These are phyloP conservation scores for Arothron firmamentum DNA, from an alignment of 2,113 vertebrate genomes.

Conservation along the genomic window DNA sequence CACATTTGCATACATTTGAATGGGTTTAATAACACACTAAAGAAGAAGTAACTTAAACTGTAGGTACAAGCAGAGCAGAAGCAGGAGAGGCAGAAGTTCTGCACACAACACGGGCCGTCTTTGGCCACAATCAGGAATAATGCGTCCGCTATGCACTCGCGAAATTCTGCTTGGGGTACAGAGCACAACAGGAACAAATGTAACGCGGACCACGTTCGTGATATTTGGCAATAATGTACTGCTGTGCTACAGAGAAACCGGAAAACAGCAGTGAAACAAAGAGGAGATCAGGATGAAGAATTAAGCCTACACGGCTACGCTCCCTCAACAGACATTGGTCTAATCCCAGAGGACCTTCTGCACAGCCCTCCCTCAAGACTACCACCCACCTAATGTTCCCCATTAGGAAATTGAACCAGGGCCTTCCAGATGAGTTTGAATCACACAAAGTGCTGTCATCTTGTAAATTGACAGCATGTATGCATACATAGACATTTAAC, in stretches of 20 bases:
- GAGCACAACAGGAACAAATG: slow-evolving; percentile 23
- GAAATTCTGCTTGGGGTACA: slow-evolving; percentile 37
- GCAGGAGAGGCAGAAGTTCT: slow-evolving; percentile 20
- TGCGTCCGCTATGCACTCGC: slow-evolving; percentile 27
- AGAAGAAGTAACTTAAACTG: slow-evolving; percentile 39
- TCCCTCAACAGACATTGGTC: slow-evolving; percentile 34
- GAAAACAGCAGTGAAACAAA: slow-evolving; percentile 25
- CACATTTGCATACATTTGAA: slow-evolving; percentile 67
- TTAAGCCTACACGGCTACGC: slow-evolving; percentile 24
- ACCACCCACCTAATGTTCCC: slow-evolving; percentile 46
- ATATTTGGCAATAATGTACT: slow-evolving; percentile 10
- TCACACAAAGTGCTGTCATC: slow-evolving; percentile 58
- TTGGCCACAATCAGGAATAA: slow-evolving; percentile 35
- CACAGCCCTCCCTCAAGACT: slow-evolving; percentile 49
- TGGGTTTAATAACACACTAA: slow-evolving; percentile 47
- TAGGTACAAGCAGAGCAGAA: slow-evolving; percentile 17
- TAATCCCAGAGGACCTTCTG: slow-evolving; percentile 49
- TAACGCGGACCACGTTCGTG: slow-evolving; percentile 24
- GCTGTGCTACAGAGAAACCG: slow-evolving; percentile 12
- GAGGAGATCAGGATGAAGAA: slow-evolving; percentile 15
- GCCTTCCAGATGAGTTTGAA: slow-evolving; percentile 64
- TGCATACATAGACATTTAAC: slow-evolving; percentile 39
- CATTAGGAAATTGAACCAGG: slow-evolving; percentile 67
- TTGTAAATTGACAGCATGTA: slow-evolving; percentile 49
- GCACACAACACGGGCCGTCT: slow-evolving; percentile 23